Evolutionary conservation across 2,113 vertebrate species (phyloP).

Genomic region (Plecotus auritus): DNA sequence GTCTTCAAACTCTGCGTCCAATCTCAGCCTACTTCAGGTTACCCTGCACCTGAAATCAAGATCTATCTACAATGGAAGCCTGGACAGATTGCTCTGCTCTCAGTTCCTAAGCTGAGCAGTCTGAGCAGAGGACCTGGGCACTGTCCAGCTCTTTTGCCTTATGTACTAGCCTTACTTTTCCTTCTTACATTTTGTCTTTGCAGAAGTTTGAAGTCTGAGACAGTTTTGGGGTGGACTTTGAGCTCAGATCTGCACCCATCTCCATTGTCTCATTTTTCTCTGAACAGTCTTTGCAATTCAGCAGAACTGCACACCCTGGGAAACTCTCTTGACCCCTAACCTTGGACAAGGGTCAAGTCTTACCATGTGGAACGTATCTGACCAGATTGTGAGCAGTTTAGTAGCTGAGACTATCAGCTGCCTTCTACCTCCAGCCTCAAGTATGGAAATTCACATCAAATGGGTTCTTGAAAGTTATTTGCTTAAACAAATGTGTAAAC

Average conservation of each 20-base stretch:
- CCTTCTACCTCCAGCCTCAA: background rate
- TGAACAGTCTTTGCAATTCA: background rate
- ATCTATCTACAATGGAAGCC: background rate
- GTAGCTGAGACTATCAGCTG: background rate
- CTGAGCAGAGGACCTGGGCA: background rate
- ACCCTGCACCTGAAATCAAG: background rate
- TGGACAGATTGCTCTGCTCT: too few relatives aligned
- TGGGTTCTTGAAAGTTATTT: background rate
- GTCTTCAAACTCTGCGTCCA: background rate
- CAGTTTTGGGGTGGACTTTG: background rate
- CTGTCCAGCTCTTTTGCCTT: fast-evolving
- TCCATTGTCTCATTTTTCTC: background rate
- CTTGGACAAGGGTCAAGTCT: background rate
- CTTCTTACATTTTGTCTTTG: background rate
- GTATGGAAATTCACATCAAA: background rate
- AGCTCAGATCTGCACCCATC: background rate
- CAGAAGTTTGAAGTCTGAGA: background rate
- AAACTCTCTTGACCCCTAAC: background rate
- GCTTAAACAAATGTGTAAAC: background rate
- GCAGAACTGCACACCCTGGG: background rate
- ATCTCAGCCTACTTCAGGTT: background rate
- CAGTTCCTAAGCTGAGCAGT: background rate
- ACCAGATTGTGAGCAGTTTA: background rate
- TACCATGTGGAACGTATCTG: background rate
- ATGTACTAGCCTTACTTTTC: background rate